Conservation (phyloP, 2,888 invertebrate species). For the Erynnis tages region DNA sequence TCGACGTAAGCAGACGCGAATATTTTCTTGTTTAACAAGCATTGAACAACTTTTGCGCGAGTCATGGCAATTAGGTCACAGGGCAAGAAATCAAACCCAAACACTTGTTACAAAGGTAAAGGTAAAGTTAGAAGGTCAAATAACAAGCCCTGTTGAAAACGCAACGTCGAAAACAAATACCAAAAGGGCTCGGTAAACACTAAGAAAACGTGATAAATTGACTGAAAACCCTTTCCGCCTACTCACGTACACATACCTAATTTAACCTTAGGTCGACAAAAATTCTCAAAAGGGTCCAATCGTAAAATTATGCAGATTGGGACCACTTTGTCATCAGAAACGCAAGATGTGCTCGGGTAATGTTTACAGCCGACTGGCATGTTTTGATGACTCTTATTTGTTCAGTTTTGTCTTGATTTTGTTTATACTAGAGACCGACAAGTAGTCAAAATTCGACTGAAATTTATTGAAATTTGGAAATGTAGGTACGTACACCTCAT, state of each 20-base stretch:
- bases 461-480: neutral
- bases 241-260: slow-evolving; percentile 20
- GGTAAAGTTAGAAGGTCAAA: neutral
- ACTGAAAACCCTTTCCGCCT: slow-evolving; percentile 16
- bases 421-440: too few species aligned
- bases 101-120: too few species aligned
- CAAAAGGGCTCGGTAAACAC: slow-evolving; percentile 6
- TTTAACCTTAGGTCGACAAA: slow-evolving; percentile 25
- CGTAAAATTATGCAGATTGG: slow-evolving; percentile 28
- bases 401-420: neutral
- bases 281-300: slow-evolving; percentile 22
- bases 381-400: slow-evolving; percentile 25
- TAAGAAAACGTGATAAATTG: slow-evolving; percentile 16
- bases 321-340: slow-evolving; percentile 25
- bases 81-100: too few species aligned
- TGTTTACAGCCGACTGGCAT: slow-evolving; percentile 13
- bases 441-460: too few species aligned
- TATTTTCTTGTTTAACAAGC: too few species aligned
- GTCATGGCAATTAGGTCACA: too few species aligned
- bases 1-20: too few species aligned
- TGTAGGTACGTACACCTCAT: neutral
- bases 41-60: too few species aligned
- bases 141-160: neutral
- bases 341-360: slow-evolving; percentile 20
- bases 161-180: neutral